Evolutionary conservation across 2,113 vertebrate species (phyloP).

Genomic region (Gobiocypris rarus): DNA sequence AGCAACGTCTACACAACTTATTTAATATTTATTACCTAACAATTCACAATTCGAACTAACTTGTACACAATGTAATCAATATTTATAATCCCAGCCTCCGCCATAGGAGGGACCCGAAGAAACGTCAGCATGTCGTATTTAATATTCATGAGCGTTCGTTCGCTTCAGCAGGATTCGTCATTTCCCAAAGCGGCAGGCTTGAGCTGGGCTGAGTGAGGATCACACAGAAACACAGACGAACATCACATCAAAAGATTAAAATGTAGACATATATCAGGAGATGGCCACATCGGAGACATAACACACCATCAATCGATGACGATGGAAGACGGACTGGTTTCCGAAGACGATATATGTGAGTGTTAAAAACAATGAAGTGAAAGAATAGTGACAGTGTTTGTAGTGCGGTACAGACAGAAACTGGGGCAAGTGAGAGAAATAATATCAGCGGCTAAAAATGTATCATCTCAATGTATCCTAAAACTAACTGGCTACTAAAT

Average conservation of each 20-base stretch:
- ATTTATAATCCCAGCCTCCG: neutral
- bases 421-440: neutral
- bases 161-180: neutral
- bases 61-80: neutral
- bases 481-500: neutral
- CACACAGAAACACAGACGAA: neutral
- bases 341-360: slow-evolving; percentile 75
- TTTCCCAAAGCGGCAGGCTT: slow-evolving; percentile 38
- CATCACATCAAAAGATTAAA: neutral
- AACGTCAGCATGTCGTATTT: neutral
- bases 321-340: slow-evolving; percentile 71
- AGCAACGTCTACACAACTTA: neutral
- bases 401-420: neutral
- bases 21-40: neutral
- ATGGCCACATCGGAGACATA: neutral
- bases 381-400: neutral
- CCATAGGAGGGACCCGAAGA: neutral
- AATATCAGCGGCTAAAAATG: neutral
- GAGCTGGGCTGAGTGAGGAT: neutral
- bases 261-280: neutral
- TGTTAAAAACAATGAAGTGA: slow-evolving; percentile 6
- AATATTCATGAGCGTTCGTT: slow-evolving; percentile 31
- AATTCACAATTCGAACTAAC: neutral
- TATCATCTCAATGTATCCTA: neutral
- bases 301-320: neutral